Evolutionary conservation across 2,797 vertebrate genomes (phyloP).

Genomic region (Carapus acus): DNA sequence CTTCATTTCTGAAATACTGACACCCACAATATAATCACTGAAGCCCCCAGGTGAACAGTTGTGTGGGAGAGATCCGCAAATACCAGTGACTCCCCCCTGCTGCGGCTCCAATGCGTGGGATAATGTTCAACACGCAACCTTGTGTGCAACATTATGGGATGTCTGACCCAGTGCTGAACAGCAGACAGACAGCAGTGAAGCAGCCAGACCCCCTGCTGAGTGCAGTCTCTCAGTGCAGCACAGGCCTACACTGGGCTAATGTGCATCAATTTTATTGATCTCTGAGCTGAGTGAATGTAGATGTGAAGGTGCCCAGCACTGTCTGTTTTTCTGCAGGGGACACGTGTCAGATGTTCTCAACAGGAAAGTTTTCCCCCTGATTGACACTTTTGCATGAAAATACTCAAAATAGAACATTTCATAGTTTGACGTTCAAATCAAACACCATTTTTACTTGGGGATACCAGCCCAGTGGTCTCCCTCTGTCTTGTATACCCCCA

Average conservation of each 20-base stretch:
- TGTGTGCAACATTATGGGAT: slow-evolving; percentile 33
- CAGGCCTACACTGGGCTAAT: slow-evolving; percentile 25
- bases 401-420: too few relatives aligned
- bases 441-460: neutral
- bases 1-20: too few relatives aligned
- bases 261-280: slow-evolving; percentile 26
- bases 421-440: neutral
- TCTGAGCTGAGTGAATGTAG: slow-evolving; percentile 16
- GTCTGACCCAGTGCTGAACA: slow-evolving; percentile 42
- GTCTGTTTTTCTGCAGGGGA: too few relatives aligned
- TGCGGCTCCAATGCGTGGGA: too few relatives aligned
- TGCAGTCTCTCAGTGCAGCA: slow-evolving; percentile 17
- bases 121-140: slow-evolving; percentile 4
- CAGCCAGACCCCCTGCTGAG: slow-evolving; percentile 24
- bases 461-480: slow-evolving; percentile 7
- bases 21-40: too few relatives aligned
- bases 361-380: neutral
- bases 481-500: slow-evolving; percentile 12
- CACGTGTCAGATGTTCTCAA: neutral
- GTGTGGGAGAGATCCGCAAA: too few relatives aligned
- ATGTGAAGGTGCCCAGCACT: slow-evolving; percentile 8
- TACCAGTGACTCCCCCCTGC: too few relatives aligned
- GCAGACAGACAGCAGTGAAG: slow-evolving; percentile 11
- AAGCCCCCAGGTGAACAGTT: too few relatives aligned
- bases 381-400: neutral